Conservation (phyloP, 2,888 invertebrate species). For the Rugalucina vietnamica region DNA sequence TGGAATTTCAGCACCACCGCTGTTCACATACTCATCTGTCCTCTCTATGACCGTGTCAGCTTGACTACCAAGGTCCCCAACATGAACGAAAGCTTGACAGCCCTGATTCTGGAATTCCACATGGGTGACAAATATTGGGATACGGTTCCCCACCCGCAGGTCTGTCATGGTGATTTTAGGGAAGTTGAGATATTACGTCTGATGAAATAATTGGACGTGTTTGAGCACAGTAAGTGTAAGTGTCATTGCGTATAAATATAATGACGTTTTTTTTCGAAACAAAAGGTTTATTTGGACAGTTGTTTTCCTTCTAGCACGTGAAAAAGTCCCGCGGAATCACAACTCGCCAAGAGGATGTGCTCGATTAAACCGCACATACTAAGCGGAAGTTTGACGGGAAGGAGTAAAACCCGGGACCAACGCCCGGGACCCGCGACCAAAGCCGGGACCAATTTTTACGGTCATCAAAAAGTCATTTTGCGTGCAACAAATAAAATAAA, state of each 20-base stretch:
- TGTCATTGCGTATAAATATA: not conserved
- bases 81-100: constrained; percentile 63
- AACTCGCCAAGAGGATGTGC: not conserved
- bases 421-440: no score
- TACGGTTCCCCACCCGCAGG: constrained; percentile 51
- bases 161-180: constrained; percentile 41
- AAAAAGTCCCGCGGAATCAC: not conserved
- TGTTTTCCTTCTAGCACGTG: not conserved
- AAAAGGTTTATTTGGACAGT: not conserved
- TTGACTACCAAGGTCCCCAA: constrained; percentile 61
- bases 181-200: not conserved
- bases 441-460: no score
- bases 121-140: constrained; percentile 67
- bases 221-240: not conserved
- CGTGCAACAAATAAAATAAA: no score
- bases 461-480: no score
- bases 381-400: no score
- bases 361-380: no score
- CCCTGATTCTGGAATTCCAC: constrained; percentile 58
- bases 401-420: no score
- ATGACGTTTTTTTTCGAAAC: not conserved
- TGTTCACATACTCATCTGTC: constrained; percentile 48
- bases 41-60: constrained; percentile 63
- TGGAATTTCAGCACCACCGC: constrained; percentile 34
- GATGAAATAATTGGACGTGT: not conserved